Evolutionary conservation across 2,113 vertebrate genomes (phyloP), one percentile per base, ranked within the genome.

Genomic region (Gavialis gangeticus): DNA sequence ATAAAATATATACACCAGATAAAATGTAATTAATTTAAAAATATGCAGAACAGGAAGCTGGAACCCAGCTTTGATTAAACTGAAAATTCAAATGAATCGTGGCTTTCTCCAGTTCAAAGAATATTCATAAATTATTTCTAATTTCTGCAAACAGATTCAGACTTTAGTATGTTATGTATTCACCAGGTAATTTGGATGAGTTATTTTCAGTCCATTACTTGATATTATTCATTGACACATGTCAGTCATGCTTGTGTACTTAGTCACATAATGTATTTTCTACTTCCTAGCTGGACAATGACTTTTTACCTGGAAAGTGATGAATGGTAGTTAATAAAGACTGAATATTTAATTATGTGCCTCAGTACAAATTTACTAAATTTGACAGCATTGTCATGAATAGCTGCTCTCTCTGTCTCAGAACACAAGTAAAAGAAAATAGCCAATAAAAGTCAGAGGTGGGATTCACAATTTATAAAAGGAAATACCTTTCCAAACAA

Each of bases 61-160:
- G 37, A 78, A 77, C 71, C 17, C 37, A 84, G 60, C 56, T 57
- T 4, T 19, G 64, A 12, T 16, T 19, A 4, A 79, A 79, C 14
- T 76, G 69, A 92, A 95, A 87, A 90, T 69, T 62, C 80, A 34
- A 9, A 30, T n/a, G 58, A 86, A 82, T 28, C 84, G 24, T 93
- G 78, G 79, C 60, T 64, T 28, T 84, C 82, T 76, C 46, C 62
- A 71, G 75, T 58, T 88, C n/a, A 55, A 82, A n/a, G 88, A 77
- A 94, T 66, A 95, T 88, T 92, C 62, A 82, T 8, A 58, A 12
- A 59, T 66, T 84, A 90, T 94, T 96, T 89, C 58, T 92, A 76
- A 34, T 37, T 69, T 75, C 60, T 19, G 18, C 11, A 1, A 1
- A 0, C 30, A 75, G 60, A 92, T 55, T 57, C 22, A 6, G 55